Conservation (phyloP, 2,797 vertebrate genomes). For the Anguilla obscura region DNA sequence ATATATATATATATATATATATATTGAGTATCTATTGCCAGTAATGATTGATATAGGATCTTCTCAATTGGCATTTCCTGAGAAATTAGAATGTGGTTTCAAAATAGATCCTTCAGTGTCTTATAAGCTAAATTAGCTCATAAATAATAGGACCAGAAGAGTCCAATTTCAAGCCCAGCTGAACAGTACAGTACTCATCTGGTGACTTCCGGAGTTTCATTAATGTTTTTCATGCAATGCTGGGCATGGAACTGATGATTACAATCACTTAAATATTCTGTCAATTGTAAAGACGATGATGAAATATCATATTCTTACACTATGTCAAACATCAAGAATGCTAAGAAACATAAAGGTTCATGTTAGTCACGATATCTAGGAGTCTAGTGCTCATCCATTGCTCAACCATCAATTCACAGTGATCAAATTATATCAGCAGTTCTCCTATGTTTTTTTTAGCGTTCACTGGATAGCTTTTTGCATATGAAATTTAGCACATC, state of each 20-base stretch:
- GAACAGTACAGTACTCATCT: neutral
- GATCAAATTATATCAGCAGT: neutral
- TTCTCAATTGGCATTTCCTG: neutral
- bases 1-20: too few species aligned
- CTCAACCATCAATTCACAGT: neutral
- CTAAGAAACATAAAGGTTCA: neutral
- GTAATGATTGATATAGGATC: neutral
- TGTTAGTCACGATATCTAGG: neutral
- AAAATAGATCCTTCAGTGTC: neutral
- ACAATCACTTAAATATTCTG: neutral
- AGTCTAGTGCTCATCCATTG: neutral
- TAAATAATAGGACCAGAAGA: neutral
- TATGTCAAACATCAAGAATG: neutral
- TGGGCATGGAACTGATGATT: neutral
- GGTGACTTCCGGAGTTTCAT: neutral
- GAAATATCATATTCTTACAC: neutral
- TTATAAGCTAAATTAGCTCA: neutral
- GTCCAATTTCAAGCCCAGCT: neutral
- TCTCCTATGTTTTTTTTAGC: neutral
- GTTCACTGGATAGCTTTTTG: neutral
- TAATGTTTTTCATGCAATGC: neutral
- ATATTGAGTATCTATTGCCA: neutral
- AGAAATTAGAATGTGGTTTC: neutral
- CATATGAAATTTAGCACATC: neutral
- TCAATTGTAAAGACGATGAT: neutral